Conservation (phyloP, 1,140 invertebrate species). For the Hydropsyche tenuis region DNA sequence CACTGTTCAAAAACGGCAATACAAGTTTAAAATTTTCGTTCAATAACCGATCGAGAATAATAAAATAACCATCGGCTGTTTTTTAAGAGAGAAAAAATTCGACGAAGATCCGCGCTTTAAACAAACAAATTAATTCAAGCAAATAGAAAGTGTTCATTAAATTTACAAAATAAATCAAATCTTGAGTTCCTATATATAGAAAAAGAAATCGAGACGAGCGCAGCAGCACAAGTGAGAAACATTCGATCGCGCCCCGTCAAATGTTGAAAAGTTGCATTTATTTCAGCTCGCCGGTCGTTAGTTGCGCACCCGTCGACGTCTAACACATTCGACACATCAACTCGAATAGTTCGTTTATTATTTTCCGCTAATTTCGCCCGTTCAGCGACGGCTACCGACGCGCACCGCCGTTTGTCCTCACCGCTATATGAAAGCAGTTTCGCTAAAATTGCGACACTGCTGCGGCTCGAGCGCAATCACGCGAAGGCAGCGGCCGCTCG, state of each 20-base stretch:
- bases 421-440: too few relatives aligned
- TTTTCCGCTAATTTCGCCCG: too few relatives aligned
- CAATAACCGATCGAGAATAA: neutral
- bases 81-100: neutral
- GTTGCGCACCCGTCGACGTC: too few relatives aligned
- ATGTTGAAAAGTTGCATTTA: too few relatives aligned
- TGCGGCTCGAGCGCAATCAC: slow-evolving; percentile 19
- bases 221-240: too few relatives aligned
- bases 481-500: slow-evolving; percentile 34
- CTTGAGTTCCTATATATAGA: slow-evolving; percentile 18
- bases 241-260: too few relatives aligned
- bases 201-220: too few relatives aligned
- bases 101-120: neutral
- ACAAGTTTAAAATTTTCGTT: slow-evolving; percentile 11
- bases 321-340: too few relatives aligned
- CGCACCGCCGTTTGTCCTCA: neutral
- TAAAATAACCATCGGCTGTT: neutral
- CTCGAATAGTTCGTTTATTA: too few relatives aligned
- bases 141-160: slow-evolving; percentile 11
- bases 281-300: too few relatives aligned
- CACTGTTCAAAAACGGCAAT: slow-evolving; percentile 10
- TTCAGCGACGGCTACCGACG: slow-evolving; percentile 20
- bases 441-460: slow-evolving; percentile 25
- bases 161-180: slow-evolving; percentile 20
- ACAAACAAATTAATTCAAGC: neutral